Percentiles rank a stretch among this genome's conserved stretches.
Evolutionary conservation across 2,113 vertebrate genomes (phyloP).

Genomic region (Xenus cinereus): DNA sequence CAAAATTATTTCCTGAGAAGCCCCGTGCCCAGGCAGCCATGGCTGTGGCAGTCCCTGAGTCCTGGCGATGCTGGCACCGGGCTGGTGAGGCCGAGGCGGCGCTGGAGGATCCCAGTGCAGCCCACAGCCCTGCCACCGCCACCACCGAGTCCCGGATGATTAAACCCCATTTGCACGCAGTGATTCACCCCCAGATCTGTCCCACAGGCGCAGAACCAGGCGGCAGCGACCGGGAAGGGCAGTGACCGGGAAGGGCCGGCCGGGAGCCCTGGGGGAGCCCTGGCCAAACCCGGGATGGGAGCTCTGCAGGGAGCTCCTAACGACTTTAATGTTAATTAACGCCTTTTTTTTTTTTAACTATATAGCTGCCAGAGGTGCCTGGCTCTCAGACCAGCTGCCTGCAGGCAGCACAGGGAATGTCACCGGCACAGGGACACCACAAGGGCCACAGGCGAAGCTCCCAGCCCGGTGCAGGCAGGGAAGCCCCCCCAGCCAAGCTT

Average conservation of each 20-base stretch:
- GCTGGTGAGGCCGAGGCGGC: rapidly evolving
- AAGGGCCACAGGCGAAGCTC: rapidly evolving
- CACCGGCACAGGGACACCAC: rapidly evolving
- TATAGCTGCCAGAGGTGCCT: background rate
- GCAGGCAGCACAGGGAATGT: background rate
- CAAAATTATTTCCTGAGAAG: background rate
- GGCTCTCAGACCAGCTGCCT: background rate
- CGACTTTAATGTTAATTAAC: background rate
- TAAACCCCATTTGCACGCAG: background rate
- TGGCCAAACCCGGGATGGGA: background rate
- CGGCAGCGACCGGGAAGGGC: background rate
- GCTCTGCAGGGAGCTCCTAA: background rate
- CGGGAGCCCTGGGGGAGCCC: too few relatives aligned
- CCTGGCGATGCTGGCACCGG: rapidly evolving
- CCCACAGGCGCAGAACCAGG: background rate
- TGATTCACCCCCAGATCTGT: background rate
- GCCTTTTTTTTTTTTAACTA: background rate
- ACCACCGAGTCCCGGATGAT: background rate
- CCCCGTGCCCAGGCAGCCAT: background rate
- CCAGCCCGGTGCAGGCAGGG: rapidly evolving
- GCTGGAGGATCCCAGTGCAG: background rate
- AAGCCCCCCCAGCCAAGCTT: rapidly evolving
- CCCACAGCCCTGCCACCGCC: background rate
- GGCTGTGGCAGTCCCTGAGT: rapidly evolving
- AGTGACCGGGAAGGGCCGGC: background rate